Percentiles rank a stretch among this genome's conserved stretches.
Conservation (phyloP, 2,113 vertebrate genomes). For the Myrmecobius fasciatus region DNA sequence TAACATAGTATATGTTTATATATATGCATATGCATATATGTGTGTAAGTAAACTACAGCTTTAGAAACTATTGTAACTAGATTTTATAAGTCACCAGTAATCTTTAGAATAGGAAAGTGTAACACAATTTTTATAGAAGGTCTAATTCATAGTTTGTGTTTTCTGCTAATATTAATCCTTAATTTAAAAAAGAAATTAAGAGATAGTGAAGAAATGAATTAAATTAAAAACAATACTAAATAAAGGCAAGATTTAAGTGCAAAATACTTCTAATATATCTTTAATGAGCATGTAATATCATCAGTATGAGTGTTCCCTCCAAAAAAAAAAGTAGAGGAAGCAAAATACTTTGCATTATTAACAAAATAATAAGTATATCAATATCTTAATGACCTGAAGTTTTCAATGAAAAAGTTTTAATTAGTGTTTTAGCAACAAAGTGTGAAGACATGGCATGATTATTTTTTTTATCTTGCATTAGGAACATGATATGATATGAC, state of each 20-base stretch:
- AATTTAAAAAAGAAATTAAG: background rate
- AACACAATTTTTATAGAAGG: constrained; percentile 17
- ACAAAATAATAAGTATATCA: background rate
- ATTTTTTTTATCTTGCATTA: background rate
- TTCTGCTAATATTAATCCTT: background rate
- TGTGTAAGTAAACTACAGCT: background rate
- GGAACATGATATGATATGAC: constrained; percentile 3
- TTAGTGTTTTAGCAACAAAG: background rate
- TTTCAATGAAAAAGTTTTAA: background rate
- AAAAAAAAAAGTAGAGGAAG: background rate
- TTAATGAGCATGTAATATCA: background rate
- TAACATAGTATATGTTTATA: background rate
- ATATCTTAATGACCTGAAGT: background rate
- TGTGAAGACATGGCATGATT: background rate
- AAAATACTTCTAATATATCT: background rate
- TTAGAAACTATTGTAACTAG: constrained; percentile 46
- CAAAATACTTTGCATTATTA: background rate
- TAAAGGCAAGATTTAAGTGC: background rate
- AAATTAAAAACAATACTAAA: constrained; percentile 40
- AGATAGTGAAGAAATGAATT: constrained; percentile 41
- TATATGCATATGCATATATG: constrained; percentile 1
- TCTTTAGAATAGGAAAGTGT: constrained; percentile 20
- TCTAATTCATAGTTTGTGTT: constrained; percentile 1
- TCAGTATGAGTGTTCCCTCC: background rate
- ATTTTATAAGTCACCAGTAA: constrained; percentile 26